Percentiles rank a stretch among this genome's conserved stretches.
These are phyloP conservation scores for Pipistrellus pipistrellus DNA, from an alignment of 2,797 vertebrate genomes.

Conservation along the genomic window DNA sequence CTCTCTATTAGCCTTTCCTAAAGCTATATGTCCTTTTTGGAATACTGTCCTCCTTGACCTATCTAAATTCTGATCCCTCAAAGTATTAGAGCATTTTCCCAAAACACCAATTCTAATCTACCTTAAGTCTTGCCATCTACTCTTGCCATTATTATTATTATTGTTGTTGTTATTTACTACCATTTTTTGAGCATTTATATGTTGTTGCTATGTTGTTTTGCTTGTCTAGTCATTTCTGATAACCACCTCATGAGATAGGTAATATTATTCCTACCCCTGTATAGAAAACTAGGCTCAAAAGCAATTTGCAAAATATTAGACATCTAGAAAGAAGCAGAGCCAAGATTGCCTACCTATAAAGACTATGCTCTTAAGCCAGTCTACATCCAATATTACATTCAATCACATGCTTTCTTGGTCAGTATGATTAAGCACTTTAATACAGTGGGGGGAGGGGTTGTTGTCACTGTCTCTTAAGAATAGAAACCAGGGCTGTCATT, in stretches of 20 bases:
- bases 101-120: background rate
- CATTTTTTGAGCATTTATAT: background rate
- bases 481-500: background rate
- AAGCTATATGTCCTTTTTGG: background rate
- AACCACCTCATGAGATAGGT: background rate
- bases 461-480: background rate
- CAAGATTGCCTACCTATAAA: background rate
- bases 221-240: background rate
- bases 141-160: constrained; percentile 5
- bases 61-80: constrained; percentile 18
- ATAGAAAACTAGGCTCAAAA: constrained; percentile 6
- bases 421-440: background rate
- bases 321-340: constrained; percentile 1
- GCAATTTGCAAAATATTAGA: constrained; percentile 10
- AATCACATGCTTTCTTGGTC: background rate
- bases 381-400: background rate
- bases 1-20: background rate
- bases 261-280: background rate
- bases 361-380: background rate
- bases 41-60: background rate
- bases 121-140: background rate
- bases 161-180: background rate
- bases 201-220: background rate
- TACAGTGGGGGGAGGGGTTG: background rate
- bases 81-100: background rate